These are phyloP conservation scores for Aspiorhynchus laticeps DNA, from an alignment of 2,113 vertebrate genomes.

Conservation along the genomic window DNA sequence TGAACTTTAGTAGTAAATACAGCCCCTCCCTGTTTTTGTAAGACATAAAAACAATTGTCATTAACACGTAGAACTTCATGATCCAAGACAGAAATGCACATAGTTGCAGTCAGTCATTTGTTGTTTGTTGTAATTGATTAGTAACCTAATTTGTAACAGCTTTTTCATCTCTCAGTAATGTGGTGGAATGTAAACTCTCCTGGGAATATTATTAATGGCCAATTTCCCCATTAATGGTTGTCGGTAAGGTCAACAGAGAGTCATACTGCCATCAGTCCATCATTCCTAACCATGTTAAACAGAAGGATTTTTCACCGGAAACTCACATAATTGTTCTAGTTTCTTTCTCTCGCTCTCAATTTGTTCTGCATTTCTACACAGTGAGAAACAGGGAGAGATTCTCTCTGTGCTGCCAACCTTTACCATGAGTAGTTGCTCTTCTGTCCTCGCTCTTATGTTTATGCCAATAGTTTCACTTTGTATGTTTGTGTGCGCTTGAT, in stretches of 20 bases:
- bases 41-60: neutral
- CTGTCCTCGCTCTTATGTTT: neutral
- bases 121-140: neutral
- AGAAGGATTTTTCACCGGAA: neutral
- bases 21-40: neutral
- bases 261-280: neutral
- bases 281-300: neutral
- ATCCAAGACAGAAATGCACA: neutral
- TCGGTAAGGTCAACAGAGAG: slow-evolving; percentile 1
- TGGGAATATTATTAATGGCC: slow-evolving; percentile 26
- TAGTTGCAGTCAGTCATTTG: neutral
- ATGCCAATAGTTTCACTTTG: neutral
- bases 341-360: neutral
- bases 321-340: neutral
- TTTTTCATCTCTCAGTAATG: neutral
- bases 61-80: neutral
- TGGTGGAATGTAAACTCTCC: neutral
- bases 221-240: neutral
- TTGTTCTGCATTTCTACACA: slow-evolving; percentile 27
- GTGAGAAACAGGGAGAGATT: slow-evolving; percentile 18
- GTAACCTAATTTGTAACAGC: neutral
- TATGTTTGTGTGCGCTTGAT: neutral
- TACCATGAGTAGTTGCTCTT: neutral
- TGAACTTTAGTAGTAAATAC: neutral
- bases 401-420: neutral